Conservation (phyloP, 2,113 vertebrate species). For the Mellivora capensis region DNA sequence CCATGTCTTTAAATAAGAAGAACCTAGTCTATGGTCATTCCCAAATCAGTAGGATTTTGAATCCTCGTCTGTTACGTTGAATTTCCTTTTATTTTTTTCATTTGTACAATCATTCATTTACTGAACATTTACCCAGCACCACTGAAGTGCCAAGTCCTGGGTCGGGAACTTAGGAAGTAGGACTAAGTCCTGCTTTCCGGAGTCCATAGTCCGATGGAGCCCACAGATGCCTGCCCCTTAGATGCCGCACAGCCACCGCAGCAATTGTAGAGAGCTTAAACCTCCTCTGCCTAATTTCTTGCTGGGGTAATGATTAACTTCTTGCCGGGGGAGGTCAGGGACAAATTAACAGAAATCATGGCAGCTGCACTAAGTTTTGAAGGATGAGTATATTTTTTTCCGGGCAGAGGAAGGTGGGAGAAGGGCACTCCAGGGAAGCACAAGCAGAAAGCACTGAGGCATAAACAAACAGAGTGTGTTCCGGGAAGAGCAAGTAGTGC, state of each 20-base stretch:
- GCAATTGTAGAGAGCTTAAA: neutral
- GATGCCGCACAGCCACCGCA: neutral
- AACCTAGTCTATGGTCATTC: neutral
- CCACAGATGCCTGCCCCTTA: neutral
- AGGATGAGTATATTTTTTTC: neutral
- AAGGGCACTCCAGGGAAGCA: neutral
- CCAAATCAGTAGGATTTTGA: neutral
- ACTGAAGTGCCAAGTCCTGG: neutral
- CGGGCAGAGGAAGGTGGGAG: neutral
- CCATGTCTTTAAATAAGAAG: too few species aligned
- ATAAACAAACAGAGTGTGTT: neutral
- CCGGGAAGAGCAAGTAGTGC: fast-evolving
- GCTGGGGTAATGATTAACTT: neutral
- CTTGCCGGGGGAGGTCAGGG: neutral
- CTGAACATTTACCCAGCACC: neutral
- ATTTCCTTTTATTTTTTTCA: neutral
- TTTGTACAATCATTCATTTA: neutral
- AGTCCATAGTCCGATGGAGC: neutral
- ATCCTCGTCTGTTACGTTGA: neutral
- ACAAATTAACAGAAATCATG: neutral
- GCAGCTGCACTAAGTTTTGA: neutral
- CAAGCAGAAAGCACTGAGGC: neutral
- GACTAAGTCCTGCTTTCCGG: neutral
- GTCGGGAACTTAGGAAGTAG: neutral
- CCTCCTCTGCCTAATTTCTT: neutral